Evolutionary conservation across 1,140 invertebrate species (phyloP).

Genomic region (Heliothis virescens): DNA sequence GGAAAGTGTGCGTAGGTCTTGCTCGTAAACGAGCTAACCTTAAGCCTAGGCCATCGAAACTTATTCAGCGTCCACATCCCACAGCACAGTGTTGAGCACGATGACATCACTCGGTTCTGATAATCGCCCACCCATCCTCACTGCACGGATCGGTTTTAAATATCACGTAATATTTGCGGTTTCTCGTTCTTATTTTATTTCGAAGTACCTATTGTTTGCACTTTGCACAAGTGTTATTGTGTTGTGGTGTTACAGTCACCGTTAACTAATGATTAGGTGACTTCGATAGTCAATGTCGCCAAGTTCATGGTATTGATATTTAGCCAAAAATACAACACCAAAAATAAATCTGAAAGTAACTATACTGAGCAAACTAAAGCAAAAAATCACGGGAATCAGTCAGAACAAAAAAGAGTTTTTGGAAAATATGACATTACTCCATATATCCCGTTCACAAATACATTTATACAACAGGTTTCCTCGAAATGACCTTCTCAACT

Average conservation of each 20-base stretch:
- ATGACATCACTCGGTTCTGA: slow-evolving; percentile 37
- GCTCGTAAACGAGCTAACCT: slow-evolving; percentile 22
- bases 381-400: no score
- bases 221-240: not conserved
- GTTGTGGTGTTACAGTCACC: not conserved
- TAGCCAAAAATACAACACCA: not conserved
- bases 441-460: not conserved
- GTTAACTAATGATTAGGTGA: not conserved
- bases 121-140: slow-evolving; percentile 37
- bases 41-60: slow-evolving; percentile 28
- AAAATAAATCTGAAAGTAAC: no score
- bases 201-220: not conserved
- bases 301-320: not conserved
- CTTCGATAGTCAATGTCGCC: not conserved
- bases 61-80: not conserved
- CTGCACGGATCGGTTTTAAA: slow-evolving; percentile 24
- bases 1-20: slow-evolving; percentile 24
- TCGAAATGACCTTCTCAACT: not conserved
- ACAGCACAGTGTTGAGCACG: not conserved
- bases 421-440: not conserved
- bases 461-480: not conserved
- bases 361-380: no score
- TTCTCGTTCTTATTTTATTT: slow-evolving; percentile 5
- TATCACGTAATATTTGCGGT: slow-evolving; percentile 27
- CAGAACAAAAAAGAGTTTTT: no score